A percentile compares a stretch with the other conserved stretches of the same genome.
Evolutionary conservation across 2,797 vertebrate genomes (phyloP).

Genomic region (Scarus forsteni): DNA sequence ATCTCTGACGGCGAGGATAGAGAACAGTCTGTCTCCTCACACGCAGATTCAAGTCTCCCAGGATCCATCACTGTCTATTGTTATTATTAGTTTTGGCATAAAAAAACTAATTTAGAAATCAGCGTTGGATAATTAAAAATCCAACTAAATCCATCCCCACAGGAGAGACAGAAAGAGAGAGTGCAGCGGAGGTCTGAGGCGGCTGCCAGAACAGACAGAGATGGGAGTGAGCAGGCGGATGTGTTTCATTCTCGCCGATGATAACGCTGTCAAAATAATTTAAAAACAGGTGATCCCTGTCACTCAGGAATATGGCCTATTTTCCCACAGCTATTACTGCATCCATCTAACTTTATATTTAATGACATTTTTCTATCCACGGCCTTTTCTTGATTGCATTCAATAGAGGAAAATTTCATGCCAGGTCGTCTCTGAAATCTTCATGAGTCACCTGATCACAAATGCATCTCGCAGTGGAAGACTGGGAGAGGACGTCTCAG

Average conservation of each 20-base stretch:
- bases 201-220: slow-evolving; percentile 30
- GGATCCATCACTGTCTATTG: slow-evolving; percentile 77
- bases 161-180: slow-evolving; percentile 14
- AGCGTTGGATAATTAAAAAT: slow-evolving; percentile 78
- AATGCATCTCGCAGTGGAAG: no score
- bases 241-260: slow-evolving; percentile 35
- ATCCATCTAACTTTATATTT: not conserved
- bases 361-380: no score
- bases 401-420: no score
- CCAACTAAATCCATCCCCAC: slow-evolving; percentile 62
- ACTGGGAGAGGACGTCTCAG: no score
- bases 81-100: slow-evolving; percentile 80
- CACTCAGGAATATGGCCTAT: not conserved
- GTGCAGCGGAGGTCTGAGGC: slow-evolving; percentile 34
- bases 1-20: slow-evolving; percentile 43
- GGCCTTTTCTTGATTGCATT: no score
- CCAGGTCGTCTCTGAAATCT: no score
- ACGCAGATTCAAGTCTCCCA: slow-evolving; percentile 67
- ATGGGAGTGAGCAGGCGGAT: slow-evolving; percentile 17
- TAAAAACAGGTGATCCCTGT: slow-evolving; percentile 7
- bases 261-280: slow-evolving; percentile 32
- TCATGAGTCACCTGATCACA: no score
- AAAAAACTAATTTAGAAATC: slow-evolving; percentile 77
- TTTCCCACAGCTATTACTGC: not conserved
- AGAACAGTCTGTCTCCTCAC: slow-evolving; percentile 64